These are phyloP conservation scores for Dermochelys coriacea DNA, from an alignment of 2,797 vertebrate species.

Conservation along the genomic window DNA sequence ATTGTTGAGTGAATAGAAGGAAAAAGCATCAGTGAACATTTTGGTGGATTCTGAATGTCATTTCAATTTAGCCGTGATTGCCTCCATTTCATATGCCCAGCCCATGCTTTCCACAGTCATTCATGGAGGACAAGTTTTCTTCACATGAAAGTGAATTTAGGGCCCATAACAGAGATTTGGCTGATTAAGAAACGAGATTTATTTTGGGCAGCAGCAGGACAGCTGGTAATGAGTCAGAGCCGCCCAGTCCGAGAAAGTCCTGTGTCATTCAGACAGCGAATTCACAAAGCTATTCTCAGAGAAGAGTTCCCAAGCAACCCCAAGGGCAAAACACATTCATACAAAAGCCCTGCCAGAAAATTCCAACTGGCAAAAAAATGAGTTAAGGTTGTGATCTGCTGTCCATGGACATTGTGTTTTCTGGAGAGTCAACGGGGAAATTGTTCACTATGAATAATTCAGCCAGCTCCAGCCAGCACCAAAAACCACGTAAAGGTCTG, in stretches of 20 bases:
- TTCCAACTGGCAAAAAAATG: background rate
- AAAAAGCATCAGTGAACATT: background rate
- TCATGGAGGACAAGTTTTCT: rapidly evolving
- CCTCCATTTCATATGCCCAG: rapidly evolving
- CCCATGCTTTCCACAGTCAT: background rate
- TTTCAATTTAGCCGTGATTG: background rate
- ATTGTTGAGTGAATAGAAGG: background rate
- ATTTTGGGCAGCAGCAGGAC: background rate
- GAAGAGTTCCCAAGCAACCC: background rate
- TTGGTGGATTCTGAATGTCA: background rate
- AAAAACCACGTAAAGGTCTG: background rate
- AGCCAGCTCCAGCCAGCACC: background rate
- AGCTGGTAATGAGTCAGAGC: background rate
- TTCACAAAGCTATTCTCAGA: background rate
- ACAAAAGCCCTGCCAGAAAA: background rate
- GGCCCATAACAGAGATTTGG: background rate
- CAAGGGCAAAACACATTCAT: background rate
- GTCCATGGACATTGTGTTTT: background rate
- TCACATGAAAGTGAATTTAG: background rate
- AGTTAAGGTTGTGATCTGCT: background rate
- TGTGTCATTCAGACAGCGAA: background rate
- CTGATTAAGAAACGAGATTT: background rate
- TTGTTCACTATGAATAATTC: background rate
- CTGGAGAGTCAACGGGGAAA: background rate
- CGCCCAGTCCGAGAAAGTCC: background rate